Evolutionary conservation across 1,140 invertebrate genomes (phyloP), one percentile per base, ranked within the genome.

Genomic region (Drosophila santomea): DNA sequence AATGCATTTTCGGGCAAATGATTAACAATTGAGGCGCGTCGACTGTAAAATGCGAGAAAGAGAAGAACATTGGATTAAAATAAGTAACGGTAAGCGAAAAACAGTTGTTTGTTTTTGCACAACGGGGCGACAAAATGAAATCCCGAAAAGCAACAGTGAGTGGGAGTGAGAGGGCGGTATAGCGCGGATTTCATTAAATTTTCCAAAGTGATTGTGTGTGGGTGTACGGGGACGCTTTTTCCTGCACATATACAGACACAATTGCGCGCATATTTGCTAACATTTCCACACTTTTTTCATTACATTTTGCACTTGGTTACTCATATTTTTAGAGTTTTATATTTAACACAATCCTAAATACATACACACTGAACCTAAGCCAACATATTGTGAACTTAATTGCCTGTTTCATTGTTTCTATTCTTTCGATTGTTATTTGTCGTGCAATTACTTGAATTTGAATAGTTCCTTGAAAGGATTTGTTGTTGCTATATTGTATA

Each of bases 211-310:
- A 38, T 23, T 66, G 32, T 76, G 76, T 78, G 75, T 83, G 60
- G 45, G 45, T 72, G 47, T 52, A 20, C 3, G 56, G 69, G 58
- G 59, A 74, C 58, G 72, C 71, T 63, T 74, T 74, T 74, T 74
- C 64, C 32, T 32, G 51, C 58, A 48, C 68, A 86, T 83, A 81
- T 88, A 85, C 78, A 86, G 78, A 68, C 82, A 81, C 67, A 75
- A 86, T 74, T 75, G 82, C 83, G 78, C 78, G 81, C 78, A 86
- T 86, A 85, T 86, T 85, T 81, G 45, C 61, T 86, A 78, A 86
- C 76, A 72, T 54, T 72, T 72, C 72, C 74, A 61, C 72, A 20
- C n/a, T 71, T 69, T 74, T 83, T 82, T 2, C 11, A 10, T 8
- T 39, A 1, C 12, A 4, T 58, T 77, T 74, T 51, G 52, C 60